phyloP scores from a whole-genome alignment of 2,888 invertebrate genomes.

The Branchellion lobata region DNA sequence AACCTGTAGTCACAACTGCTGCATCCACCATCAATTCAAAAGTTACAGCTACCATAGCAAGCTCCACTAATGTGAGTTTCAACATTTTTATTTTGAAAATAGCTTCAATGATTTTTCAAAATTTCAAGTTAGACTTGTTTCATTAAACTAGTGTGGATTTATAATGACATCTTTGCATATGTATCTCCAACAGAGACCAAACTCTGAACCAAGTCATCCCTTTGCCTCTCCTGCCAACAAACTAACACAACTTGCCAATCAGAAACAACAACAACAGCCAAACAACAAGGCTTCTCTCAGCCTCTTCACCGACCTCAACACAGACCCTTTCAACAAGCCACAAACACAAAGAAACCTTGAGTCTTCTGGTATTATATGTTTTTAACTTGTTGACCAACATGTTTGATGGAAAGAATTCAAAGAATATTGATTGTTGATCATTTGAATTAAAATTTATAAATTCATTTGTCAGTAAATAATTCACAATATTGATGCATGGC shows the following conservation, averaged over 20 bases:
- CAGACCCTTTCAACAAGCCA: conserved; percentile 59
- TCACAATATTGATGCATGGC: no score
- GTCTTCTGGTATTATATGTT: not conserved
- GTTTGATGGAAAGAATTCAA: no score
- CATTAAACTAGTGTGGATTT: no score
- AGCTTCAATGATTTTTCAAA: not conserved
- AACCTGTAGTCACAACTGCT: conserved; percentile 48
- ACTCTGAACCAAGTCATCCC: conserved; percentile 26
- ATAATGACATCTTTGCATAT: not conserved
- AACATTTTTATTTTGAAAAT: not conserved
- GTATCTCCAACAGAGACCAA: not conserved
- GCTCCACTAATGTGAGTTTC: conserved; percentile 4
- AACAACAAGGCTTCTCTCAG: conserved; percentile 53
- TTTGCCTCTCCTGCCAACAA: conserved; percentile 56
- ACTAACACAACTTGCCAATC: not conserved
- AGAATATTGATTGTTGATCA: no score
- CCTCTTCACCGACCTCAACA: conserved; percentile 60
- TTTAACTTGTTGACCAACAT: no score
- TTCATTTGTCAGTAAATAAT: no score
- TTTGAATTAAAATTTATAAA: no score
- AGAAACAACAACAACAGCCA: conserved; percentile 40
- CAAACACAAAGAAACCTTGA: conserved; percentile 52
- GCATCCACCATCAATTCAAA: not conserved
- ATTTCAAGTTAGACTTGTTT: no score
- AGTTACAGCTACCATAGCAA: not conserved